Evolutionary conservation across 2,888 invertebrate genomes (phyloP).

Genomic region (Mesorhabditis belari): DNA sequence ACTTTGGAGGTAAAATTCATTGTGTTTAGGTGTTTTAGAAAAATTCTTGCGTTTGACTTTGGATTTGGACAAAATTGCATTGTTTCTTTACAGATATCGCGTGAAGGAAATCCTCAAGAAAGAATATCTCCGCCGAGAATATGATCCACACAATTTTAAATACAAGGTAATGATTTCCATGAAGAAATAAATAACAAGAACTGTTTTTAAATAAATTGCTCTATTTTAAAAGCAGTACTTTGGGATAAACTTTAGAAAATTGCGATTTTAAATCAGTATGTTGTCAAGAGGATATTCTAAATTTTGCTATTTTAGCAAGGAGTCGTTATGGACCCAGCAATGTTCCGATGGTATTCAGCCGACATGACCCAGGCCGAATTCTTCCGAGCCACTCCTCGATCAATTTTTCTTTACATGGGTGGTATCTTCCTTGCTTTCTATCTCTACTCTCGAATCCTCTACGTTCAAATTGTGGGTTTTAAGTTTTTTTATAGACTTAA

Average conservation of each 20-base stretch:
- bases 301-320: conserved; percentile 35
- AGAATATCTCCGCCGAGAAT: conserved; percentile 52
- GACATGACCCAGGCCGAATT: conserved; percentile 52
- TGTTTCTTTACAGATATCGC: conserved; percentile 39
- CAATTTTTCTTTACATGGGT: conserved; percentile 46
- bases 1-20: conserved; percentile 25
- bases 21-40: background rate
- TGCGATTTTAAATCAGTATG: background rate
- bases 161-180: conserved; percentile 37
- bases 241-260: background rate
- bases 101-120: conserved; percentile 52
- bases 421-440: conserved; percentile 39
- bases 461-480: conserved; percentile 27
- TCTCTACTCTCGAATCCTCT: conserved; percentile 42
- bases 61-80: too few relatives aligned
- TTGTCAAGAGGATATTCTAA: background rate
- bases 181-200: background rate
- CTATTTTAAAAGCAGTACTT: background rate
- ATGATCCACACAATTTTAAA: conserved; percentile 48
- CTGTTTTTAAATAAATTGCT: background rate
- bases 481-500: background rate
- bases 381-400: conserved; percentile 49
- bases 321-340: conserved; percentile 51
- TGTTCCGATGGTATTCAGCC: conserved; percentile 54
- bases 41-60: background rate